These are phyloP conservation scores for Tapirus terrestris DNA, from an alignment of 2,113 vertebrate species.

Conservation along the genomic window DNA sequence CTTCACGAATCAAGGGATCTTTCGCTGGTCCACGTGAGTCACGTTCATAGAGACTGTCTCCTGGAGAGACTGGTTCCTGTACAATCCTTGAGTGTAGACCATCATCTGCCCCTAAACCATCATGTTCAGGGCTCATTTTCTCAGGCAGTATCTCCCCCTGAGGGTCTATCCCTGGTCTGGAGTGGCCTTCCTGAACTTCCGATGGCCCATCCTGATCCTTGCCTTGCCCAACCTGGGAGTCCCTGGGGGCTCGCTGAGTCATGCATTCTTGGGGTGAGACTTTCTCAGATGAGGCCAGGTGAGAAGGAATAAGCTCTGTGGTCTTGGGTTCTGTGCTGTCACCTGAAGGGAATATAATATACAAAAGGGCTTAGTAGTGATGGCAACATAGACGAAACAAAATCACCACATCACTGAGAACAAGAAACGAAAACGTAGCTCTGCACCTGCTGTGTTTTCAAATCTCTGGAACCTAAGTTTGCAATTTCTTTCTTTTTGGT, in stretches of 20 bases:
- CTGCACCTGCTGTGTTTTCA: background rate
- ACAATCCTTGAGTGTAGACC: no score
- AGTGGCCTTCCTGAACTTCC: background rate
- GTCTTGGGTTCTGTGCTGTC: background rate
- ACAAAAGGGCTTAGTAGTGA: background rate
- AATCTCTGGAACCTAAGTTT: background rate
- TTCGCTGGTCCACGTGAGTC: background rate
- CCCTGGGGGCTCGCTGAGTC: background rate
- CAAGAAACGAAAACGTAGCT: background rate
- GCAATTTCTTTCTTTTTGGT: background rate
- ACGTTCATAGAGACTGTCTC: accelerated
- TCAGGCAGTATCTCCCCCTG: background rate
- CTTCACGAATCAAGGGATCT: background rate
- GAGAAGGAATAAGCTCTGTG: background rate
- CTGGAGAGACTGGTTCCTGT: background rate
- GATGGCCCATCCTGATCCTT: background rate
- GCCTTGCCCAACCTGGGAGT: background rate
- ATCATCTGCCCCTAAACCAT: background rate
- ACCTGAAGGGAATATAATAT: constrained; percentile 29
- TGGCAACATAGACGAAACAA: background rate
- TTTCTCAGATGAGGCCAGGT: background rate
- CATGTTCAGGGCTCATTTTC: background rate
- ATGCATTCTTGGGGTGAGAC: background rate
- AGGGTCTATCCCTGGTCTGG: background rate
- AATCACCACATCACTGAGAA: background rate